Percentiles rank a stretch among this genome's conserved stretches.
These are phyloP conservation scores for Dipus sagitta DNA, from an alignment of 2,797 vertebrate genomes.

Conservation along the genomic window DNA sequence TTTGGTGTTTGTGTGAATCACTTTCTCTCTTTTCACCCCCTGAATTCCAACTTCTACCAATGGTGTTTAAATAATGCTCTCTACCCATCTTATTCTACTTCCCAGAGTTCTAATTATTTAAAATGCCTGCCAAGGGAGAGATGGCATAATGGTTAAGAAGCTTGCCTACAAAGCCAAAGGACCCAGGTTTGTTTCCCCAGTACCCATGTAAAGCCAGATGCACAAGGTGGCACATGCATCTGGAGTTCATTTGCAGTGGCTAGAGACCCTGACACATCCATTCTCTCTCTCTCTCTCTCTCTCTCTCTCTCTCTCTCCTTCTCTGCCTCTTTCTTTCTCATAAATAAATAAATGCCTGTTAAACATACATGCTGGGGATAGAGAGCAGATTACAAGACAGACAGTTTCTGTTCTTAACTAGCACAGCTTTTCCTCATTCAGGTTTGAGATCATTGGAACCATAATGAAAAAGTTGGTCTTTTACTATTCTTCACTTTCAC, in stretches of 20 bases:
- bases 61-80: background rate
- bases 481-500: background rate
- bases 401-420: background rate
- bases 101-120: background rate
- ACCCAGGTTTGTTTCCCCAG: too few relatives aligned
- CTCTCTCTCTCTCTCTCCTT: too few relatives aligned
- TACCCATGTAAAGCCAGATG: too few relatives aligned
- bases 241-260: too few relatives aligned
- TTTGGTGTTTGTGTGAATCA: background rate
- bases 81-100: background rate
- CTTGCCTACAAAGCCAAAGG: too few relatives aligned
- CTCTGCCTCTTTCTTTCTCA: too few relatives aligned
- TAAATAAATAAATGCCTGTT: background rate
- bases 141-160: too few relatives aligned
- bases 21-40: background rate
- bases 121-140: background rate
- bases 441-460: background rate
- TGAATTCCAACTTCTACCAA: fast-evolving
- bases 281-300: too few relatives aligned
- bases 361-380: background rate
- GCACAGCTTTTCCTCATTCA: background rate
- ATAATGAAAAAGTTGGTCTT: background rate
- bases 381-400: background rate
- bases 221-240: too few relatives aligned
- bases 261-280: too few relatives aligned